Base-by-base conservation (phyloP, 1,140 invertebrate species). In the Parapsyche elsis region DNA sequence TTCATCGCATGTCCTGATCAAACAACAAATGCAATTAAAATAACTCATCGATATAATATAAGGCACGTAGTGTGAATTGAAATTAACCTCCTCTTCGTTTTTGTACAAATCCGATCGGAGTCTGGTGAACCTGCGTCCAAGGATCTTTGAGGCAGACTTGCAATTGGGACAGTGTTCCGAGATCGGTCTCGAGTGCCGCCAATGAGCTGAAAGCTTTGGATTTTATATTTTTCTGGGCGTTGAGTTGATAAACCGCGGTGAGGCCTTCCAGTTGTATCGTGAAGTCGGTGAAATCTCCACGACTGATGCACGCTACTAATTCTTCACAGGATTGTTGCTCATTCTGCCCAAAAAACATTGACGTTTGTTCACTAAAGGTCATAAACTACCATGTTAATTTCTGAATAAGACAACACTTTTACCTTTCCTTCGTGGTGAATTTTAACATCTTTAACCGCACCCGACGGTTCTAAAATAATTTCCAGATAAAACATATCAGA, bases 401-500 rank as follows among this genome's bases (percentile, higher is more conserved):
- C 10, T n/a, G n/a, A n/a, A n/a, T n/a, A n/a, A n/a, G n/a, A n/a
- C n/a, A n/a, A n/a, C n/a, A n/a, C n/a, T n/a, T n/a, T 83, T 85
- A 89, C 88, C 86, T 88, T 95, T 84, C 95, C 95, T 87, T 97
- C 95, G 87, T 97, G 95, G 88, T 96, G 94, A 84, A 98, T 95
- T 89, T 97, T 98, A 0, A 98, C 96, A 91, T 98, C 97, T 86
- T 94, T 94, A 0, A 98, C 94, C 61, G 91, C 91, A 57, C 96
- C 97, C 78, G 90, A 93, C 0, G 92, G 89, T 85, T 97, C 95
- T 38, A 98, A 88, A 45, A 95, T 85, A 80, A 99, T 94, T 90
- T 98, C 96, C 81, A 99, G 91, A 86, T 97, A 98, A 87, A 98
- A 99, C 96, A 98, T 98, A 86, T 98, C 97, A 0, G 96, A 97